These are phyloP conservation scores for Arothron firmamentum DNA, from an alignment of 2,113 vertebrate species.

Conservation along the genomic window DNA sequence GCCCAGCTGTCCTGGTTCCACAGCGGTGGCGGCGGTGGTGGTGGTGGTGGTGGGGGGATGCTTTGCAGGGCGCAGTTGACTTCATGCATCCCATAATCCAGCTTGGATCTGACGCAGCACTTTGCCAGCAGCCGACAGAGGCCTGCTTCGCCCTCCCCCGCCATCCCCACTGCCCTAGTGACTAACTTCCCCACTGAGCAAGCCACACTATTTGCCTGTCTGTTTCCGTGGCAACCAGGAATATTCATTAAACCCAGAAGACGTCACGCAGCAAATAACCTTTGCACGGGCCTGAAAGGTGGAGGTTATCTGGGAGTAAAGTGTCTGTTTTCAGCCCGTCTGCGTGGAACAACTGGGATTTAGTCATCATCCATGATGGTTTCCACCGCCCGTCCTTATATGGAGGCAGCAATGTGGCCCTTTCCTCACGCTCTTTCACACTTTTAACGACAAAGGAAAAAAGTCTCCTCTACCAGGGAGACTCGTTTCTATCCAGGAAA, in stretches of 20 bases:
- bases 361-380: slow-evolving; percentile 8
- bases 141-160: neutral
- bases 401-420: slow-evolving; percentile 11
- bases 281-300: too few relatives aligned
- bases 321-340: neutral
- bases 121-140: slow-evolving; percentile 10
- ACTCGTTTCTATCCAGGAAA: neutral
- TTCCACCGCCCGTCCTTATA: slow-evolving; percentile 34
- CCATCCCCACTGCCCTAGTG: neutral
- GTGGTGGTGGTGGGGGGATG: neutral
- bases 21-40: too few relatives aligned
- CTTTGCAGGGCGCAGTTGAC: neutral
- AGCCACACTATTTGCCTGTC: slow-evolving; percentile 26
- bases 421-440: too few relatives aligned
- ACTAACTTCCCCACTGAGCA: slow-evolving; percentile 30
- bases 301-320: too few relatives aligned
- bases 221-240: slow-evolving; percentile 46
- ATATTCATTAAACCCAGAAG: slow-evolving; percentile 16
- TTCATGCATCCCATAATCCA: slow-evolving; percentile 24
- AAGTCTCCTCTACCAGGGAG: neutral
- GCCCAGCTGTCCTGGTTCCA: too few relatives aligned
- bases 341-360: neutral
- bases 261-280: neutral
- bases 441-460: slow-evolving; percentile 3
- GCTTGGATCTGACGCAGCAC: neutral